phyloP scores from a whole-genome alignment of 2,888 invertebrate genomes.

The Hypomecis atomaria region DNA sequence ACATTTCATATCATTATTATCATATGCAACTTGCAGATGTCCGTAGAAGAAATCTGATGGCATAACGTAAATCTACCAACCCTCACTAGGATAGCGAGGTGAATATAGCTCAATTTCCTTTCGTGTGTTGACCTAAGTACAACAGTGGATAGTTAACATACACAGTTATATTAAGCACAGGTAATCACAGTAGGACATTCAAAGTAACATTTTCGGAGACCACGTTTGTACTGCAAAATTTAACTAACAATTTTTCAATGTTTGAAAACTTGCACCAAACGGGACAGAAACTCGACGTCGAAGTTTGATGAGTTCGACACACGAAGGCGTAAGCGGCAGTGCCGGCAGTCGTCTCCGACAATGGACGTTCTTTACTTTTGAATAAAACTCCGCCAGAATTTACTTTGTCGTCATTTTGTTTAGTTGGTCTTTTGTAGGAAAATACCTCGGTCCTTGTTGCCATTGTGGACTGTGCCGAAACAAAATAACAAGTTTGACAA shows the following conservation, averaged over 20 bases:
- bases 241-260: conserved; percentile 55
- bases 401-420: conserved; percentile 55
- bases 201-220: conserved; percentile 4
- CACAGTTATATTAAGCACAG: not conserved
- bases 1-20: no score
- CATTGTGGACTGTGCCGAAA: conserved; percentile 45
- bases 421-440: conserved; percentile 38
- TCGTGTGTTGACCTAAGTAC: no score
- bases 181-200: not conserved
- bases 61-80: no score
- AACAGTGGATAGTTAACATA: no score
- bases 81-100: no score
- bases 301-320: conserved; percentile 77
- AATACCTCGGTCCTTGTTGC: conserved; percentile 32
- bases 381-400: conserved; percentile 57
- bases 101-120: no score
- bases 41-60: no score
- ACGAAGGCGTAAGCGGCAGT: conserved; percentile 59
- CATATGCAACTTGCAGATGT: no score
- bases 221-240: conserved; percentile 49
- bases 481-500: conserved; percentile 31
- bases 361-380: conserved; percentile 60
- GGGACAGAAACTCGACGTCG: conserved; percentile 49
- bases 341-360: conserved; percentile 59
- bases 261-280: conserved; percentile 54